These are phyloP conservation scores for Nettapus auritus DNA, from an alignment of 2,113 vertebrate genomes.

Conservation along the genomic window DNA sequence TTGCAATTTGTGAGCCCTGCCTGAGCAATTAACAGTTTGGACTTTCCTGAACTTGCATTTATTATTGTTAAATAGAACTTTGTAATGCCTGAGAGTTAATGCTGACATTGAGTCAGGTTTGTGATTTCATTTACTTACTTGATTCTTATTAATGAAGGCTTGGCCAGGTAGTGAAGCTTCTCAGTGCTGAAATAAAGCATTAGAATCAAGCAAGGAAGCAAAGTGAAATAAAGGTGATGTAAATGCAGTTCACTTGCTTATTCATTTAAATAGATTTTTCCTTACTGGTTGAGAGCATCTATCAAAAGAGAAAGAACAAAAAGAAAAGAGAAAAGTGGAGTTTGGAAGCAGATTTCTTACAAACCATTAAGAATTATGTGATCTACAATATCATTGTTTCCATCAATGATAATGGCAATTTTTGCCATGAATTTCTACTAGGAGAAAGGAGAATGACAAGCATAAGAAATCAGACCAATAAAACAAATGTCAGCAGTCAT, in stretches of 20 bases:
- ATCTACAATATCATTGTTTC: not conserved
- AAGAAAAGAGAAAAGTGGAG: not conserved
- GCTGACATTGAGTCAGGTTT: not conserved
- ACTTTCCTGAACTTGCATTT: constrained; percentile 34
- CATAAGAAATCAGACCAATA: constrained; percentile 13
- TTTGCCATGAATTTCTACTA: constrained; percentile 8
- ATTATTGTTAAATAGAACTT: constrained; percentile 28
- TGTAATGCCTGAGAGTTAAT: not conserved
- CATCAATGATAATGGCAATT: not conserved
- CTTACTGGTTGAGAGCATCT: not conserved
- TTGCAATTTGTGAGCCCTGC: not conserved
- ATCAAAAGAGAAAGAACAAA: constrained; percentile 40
- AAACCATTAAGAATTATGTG: not conserved
- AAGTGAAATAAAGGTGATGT: constrained; percentile 52
- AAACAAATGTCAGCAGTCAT: constrained; percentile 16
- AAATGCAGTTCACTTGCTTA: constrained; percentile 6
- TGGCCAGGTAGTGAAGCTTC: not conserved
- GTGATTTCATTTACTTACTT: constrained; percentile 53
- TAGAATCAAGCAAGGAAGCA: constrained; percentile 32
- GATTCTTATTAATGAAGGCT: constrained; percentile 43
- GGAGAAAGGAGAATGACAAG: not conserved
- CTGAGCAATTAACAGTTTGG: not conserved
- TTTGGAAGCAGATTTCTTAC: constrained; percentile 5
- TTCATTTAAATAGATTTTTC: constrained; percentile 32
- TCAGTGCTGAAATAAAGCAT: constrained; percentile 8